Percentiles rank a stretch among this genome's conserved stretches.
phyloP scores from a whole-genome alignment of 2,888 invertebrate genomes.

The Perdita meconis region DNA sequence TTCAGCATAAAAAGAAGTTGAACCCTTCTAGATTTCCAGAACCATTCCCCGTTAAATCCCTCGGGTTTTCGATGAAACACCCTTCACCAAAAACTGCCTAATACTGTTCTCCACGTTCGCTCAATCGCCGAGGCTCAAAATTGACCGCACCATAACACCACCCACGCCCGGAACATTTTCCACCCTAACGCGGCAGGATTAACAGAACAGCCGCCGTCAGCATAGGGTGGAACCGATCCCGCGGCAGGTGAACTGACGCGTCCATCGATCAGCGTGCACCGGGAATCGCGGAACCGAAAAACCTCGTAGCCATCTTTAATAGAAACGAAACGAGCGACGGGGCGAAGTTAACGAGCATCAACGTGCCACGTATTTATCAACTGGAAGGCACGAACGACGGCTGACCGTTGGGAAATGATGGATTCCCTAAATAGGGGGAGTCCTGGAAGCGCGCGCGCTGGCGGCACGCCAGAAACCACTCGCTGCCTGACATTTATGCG shows the following conservation, averaged over 20 bases:
- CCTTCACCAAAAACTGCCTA: no score
- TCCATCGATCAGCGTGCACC: constrained; percentile 30
- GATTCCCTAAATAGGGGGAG: constrained; percentile 79
- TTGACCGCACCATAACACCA: no score
- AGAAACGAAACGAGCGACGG: constrained; percentile 51
- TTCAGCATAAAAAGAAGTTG: no score
- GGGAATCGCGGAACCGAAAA: neutral
- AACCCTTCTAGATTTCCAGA: no score
- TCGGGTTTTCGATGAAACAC: no score
- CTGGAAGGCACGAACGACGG: constrained; percentile 65
- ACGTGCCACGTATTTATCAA: constrained; percentile 53
- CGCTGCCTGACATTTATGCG: constrained; percentile 78
- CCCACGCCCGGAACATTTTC: no score
- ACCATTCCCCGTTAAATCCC: no score
- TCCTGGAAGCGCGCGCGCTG: constrained; percentile 68
- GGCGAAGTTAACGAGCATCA: constrained; percentile 59
- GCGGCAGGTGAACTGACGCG: constrained; percentile 32
- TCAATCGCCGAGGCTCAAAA: no score
- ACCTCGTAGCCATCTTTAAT: constrained; percentile 29
- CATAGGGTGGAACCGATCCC: constrained; percentile 1
- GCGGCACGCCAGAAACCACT: constrained; percentile 75
- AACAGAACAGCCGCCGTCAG: constrained; percentile 2
- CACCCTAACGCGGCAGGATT: constrained; percentile 3
- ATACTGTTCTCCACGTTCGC: no score
- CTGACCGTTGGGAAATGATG: constrained; percentile 71